phyloP scores from a whole-genome alignment of 2,797 vertebrate genomes.

The Lerista edwardsae region DNA sequence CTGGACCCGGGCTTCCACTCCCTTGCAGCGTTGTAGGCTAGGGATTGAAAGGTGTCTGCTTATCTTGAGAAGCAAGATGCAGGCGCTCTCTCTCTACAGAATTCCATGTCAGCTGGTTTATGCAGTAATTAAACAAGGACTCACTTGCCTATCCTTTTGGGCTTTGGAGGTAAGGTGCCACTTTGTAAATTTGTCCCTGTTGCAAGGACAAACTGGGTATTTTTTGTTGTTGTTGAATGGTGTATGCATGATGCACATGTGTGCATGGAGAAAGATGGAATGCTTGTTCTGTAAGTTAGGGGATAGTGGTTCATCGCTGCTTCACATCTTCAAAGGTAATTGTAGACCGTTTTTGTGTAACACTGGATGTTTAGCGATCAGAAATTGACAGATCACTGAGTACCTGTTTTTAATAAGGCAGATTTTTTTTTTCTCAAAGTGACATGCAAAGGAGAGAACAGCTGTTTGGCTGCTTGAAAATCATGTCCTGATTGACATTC shows the following conservation, averaged over 20 bases:
- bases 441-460: neutral
- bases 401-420: slow-evolving; percentile 38
- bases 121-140: slow-evolving; percentile 25
- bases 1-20: slow-evolving; percentile 19
- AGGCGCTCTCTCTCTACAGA: neutral
- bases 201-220: neutral
- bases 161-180: slow-evolving; percentile 29
- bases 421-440: slow-evolving; percentile 5
- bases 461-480: slow-evolving; percentile 33
- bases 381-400: neutral
- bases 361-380: neutral
- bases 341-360: neutral
- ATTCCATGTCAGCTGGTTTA: slow-evolving; percentile 12
- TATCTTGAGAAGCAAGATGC: slow-evolving; percentile 13
- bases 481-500: slow-evolving; percentile 3
- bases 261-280: neutral
- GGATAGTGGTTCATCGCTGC: neutral
- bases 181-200: slow-evolving; percentile 7
- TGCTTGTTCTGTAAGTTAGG: neutral
- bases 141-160: slow-evolving; percentile 22
- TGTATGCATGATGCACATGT: neutral
- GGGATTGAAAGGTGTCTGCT: slow-evolving; percentile 10
- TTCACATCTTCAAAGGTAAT: neutral
- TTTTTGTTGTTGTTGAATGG: neutral
- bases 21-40: neutral